Base-by-base conservation (phyloP, 2,797 vertebrate species). In the Chaenodraco wilsoni region DNA sequence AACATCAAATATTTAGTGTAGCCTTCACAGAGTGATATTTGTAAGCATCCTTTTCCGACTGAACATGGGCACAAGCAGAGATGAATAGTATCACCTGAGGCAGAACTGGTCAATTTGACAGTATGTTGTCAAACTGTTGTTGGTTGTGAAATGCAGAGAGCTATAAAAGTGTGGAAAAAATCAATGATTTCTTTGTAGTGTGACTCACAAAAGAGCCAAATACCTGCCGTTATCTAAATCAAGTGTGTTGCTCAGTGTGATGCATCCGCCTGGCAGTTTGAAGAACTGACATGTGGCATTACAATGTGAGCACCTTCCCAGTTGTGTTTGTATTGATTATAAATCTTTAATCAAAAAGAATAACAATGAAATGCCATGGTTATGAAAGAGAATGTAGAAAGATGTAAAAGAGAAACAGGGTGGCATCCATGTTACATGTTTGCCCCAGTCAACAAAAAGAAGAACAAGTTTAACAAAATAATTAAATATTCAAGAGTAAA, bases 291-390 rank as follows among this genome's bases (percentile, higher is more conserved):
- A 54, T 0, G 31, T 13, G 55, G 58, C 80, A 81, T 78, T 86
- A 86, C 74, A 87, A n/a, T 83, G 81, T 83, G 51, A 87, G 46
- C 12, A 65, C 58, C 76, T 76, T n/a, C 70, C 31, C 27, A 9
- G 23, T 75, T 56, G 3, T 49, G 72, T 78, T 77, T 77, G 76
- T 66, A 74, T 81, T 51, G 59, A 74, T 59, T 49, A 69, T 90
- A 0, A 69, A 88, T 81, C 9, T 81, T 85, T 81, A 65, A 90
- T 87, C 79, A 88, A 78, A 85, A 67, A 51, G 84, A 86, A 83
- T 76, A 50, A 27, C 45, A 57, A 62, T 57, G 51, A 23, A 5
- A 21, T 17, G 17, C 5, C 49, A 41, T 23, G 10, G 37, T 37
- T 72, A 68, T 70, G 19, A 82, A 83, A 84, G 74, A 43, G 65